Conservation (phyloP, 2,113 vertebrate species). For the Epinephelus moara region DNA sequence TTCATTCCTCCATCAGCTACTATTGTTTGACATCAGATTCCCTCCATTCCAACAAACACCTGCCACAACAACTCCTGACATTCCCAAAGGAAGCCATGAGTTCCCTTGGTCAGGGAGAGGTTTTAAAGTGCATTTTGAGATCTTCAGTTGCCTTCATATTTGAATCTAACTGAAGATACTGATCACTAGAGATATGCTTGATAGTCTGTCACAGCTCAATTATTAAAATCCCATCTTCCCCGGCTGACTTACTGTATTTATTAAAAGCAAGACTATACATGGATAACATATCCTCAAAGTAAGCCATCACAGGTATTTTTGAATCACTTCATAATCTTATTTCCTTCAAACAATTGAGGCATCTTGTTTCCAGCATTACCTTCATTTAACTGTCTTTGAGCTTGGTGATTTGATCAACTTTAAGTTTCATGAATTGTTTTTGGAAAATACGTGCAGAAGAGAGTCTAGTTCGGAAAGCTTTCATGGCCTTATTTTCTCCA, state of each 20-base stretch:
- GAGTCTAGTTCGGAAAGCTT: background rate
- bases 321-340: background rate
- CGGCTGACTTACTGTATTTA: no score
- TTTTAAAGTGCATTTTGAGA: background rate
- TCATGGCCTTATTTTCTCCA: background rate
- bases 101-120: background rate
- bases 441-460: background rate
- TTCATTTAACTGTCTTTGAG: background rate
- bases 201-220: background rate
- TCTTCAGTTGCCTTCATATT: background rate
- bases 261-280: background rate
- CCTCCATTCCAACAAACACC: conserved; percentile 36
- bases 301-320: background rate
- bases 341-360: background rate
- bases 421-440: background rate
- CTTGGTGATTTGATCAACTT: background rate
- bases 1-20: conserved; percentile 42
- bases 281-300: background rate
- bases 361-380: background rate
- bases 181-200: background rate
- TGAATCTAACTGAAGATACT: no score
- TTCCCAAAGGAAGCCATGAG: conserved; percentile 13
- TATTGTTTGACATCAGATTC: conserved; percentile 44
- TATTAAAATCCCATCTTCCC: background rate
- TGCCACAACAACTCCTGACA: background rate